These are phyloP conservation scores for Drosophila willistoni DNA, from an alignment of 1,140 invertebrate genomes.

Conservation along the genomic window DNA sequence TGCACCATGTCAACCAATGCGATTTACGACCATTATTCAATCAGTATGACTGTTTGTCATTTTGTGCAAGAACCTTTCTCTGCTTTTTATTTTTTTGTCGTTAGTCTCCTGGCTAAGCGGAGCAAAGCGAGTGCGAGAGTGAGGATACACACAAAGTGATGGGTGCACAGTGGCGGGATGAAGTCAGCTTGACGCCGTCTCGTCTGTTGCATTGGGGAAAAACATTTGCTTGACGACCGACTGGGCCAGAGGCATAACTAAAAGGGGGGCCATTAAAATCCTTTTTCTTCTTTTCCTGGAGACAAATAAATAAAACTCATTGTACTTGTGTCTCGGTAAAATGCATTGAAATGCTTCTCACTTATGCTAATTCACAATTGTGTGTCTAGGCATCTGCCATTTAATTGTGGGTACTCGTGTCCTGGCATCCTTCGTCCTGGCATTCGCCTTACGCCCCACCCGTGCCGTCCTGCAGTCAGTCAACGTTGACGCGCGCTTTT, in stretches of 20 bases:
- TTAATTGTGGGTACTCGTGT: neutral
- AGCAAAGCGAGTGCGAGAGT: neutral
- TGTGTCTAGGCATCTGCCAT: neutral
- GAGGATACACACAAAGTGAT: neutral
- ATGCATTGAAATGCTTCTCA: neutral
- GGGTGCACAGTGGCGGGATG: constrained; percentile 38
- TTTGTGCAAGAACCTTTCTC: constrained; percentile 59
- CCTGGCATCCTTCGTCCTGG: constrained; percentile 7
- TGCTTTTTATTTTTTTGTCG: constrained; percentile 10
- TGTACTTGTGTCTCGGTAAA: neutral
- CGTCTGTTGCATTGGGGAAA: constrained; percentile 74
- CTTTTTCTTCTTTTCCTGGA: too few relatives aligned
- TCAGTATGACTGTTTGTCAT: constrained; percentile 81
- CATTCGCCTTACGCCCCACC: neutral
- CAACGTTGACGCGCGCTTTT: constrained; percentile 79
- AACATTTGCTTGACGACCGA: constrained; percentile 63
- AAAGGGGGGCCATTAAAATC: neutral
- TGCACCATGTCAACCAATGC: constrained; percentile 71
- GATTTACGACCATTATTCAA: constrained; percentile 81
- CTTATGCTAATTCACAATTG: neutral
- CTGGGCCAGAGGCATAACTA: constrained; percentile 2
- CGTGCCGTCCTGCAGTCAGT: constrained; percentile 59
- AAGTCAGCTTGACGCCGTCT: constrained; percentile 78
- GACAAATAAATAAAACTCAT: too few relatives aligned
- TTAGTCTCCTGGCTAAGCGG: constrained; percentile 14